Percentiles rank a stretch among this genome's conserved stretches.
Conservation (phyloP, 2,797 vertebrate genomes). For the Diplodus puntazzo region DNA sequence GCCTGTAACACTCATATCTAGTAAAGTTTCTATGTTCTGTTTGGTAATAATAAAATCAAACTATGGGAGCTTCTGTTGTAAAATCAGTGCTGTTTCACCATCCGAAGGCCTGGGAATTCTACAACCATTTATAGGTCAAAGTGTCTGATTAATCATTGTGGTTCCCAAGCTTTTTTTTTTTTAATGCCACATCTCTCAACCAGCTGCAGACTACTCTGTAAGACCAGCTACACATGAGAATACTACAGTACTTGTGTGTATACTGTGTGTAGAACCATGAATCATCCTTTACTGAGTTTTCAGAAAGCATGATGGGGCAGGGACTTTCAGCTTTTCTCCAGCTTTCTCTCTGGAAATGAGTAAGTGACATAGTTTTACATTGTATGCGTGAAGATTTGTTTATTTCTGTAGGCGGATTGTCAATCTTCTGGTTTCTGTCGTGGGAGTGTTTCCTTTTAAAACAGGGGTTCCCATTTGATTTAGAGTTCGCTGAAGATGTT, state of each 20-base stretch:
- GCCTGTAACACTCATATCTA: neutral
- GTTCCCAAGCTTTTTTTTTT: neutral
- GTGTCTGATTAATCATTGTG: neutral
- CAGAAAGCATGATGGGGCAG: slow-evolving; percentile 56
- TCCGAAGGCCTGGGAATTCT: neutral
- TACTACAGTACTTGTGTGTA: slow-evolving; percentile 2
- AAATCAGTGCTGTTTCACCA: neutral
- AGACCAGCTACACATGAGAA: slow-evolving; percentile 20
- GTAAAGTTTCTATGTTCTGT: neutral
- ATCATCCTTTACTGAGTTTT: slow-evolving; percentile 36
- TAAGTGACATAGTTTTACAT: slow-evolving; percentile 36
- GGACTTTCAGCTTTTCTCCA: slow-evolving; percentile 61
- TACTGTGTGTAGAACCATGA: slow-evolving; percentile 27
- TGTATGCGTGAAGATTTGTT: slow-evolving; percentile 48
- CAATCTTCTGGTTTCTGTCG: slow-evolving; percentile 48
- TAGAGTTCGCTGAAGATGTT: neutral
- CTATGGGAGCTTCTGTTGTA: neutral
- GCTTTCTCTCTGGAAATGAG: slow-evolving; percentile 57
- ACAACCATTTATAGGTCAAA: neutral
- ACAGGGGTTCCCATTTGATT: slow-evolving; percentile 25
- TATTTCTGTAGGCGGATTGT: slow-evolving; percentile 49
- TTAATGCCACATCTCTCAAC: slow-evolving; percentile 3
- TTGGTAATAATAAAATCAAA: slow-evolving; percentile 17
- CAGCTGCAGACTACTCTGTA: slow-evolving; percentile 10
- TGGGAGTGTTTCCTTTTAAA: neutral